Evolutionary conservation across 2,797 vertebrate species (phyloP).

Genomic region (Hoplostethus atlanticus): DNA sequence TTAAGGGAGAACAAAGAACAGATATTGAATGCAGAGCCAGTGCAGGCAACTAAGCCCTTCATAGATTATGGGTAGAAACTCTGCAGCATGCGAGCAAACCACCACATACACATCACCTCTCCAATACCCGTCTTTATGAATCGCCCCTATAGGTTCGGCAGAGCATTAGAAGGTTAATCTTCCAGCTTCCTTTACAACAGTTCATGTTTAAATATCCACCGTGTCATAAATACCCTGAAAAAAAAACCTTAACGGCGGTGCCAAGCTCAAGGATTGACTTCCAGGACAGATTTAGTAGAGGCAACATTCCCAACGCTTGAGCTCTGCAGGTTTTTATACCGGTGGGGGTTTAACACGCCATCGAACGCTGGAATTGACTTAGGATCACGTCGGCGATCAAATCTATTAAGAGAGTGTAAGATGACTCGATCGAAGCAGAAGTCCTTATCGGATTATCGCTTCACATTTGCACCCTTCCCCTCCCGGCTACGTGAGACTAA

Average conservation of each 20-base stretch:
- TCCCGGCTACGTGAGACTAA: slow-evolving; percentile 3
- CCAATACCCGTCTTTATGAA: background rate
- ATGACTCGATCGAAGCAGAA: slow-evolving; percentile 5
- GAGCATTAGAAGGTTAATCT: slow-evolving; percentile 23
- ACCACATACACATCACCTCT: background rate
- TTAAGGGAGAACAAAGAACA: slow-evolving; percentile 39
- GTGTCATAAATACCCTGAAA: slow-evolving; percentile 35
- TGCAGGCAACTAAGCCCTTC: background rate
- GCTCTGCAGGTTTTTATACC: slow-evolving; percentile 43
- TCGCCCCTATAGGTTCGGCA: slow-evolving; percentile 10
- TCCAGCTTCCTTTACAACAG: slow-evolving; percentile 26
- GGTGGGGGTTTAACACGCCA: slow-evolving; percentile 45
- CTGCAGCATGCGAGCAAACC: slow-evolving; percentile 1
- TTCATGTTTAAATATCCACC: slow-evolving; percentile 30
- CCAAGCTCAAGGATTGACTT: slow-evolving; percentile 29
- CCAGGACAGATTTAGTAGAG: slow-evolving; percentile 45
- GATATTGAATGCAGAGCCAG: slow-evolving; percentile 14
- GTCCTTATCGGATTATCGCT: slow-evolving; percentile 2
- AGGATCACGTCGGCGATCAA: slow-evolving; percentile 24
- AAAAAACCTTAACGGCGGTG: slow-evolving; percentile 31
- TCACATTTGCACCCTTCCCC: background rate
- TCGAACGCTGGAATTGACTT: slow-evolving; percentile 12
- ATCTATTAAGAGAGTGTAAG: slow-evolving; percentile 15
- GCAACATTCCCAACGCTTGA: slow-evolving; percentile 43
- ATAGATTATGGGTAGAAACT: slow-evolving; percentile 2